A percentile compares a stretch with the other conserved stretches of the same genome.
phyloP scores from a whole-genome alignment of 2,113 vertebrate genomes.

The Cricetomys ansorgei region DNA sequence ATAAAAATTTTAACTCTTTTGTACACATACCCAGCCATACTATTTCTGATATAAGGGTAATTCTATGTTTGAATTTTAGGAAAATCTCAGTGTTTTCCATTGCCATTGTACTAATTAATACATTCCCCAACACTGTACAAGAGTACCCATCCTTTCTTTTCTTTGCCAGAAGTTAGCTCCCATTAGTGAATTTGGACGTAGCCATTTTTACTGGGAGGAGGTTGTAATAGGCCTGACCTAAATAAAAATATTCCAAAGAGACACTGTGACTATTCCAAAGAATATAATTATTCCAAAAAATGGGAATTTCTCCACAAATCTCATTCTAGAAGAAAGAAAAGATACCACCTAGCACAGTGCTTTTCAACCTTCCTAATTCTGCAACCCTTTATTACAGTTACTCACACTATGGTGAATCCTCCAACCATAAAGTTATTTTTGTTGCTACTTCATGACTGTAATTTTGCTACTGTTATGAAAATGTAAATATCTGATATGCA shows the following conservation, averaged over 20 bases:
- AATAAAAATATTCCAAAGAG: neutral
- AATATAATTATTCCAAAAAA: neutral
- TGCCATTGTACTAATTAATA: neutral
- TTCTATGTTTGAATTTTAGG: neutral
- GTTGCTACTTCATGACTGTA: too few relatives aligned
- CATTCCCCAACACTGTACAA: neutral
- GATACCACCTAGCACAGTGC: neutral
- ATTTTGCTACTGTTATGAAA: too few relatives aligned
- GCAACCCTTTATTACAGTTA: too few relatives aligned
- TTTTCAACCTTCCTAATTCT: too few relatives aligned
- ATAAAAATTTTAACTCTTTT: neutral
- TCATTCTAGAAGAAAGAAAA: neutral
- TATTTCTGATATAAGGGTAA: neutral
- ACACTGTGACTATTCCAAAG: neutral
- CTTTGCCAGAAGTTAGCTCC: neutral
- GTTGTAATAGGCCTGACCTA: neutral
- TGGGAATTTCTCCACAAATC: neutral
- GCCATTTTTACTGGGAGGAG: neutral
- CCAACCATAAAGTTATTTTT: too few relatives aligned
- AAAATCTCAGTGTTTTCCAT: neutral
- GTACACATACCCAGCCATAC: neutral
- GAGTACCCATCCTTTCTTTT: neutral
- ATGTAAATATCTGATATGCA: too few relatives aligned
- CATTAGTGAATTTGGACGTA: neutral
- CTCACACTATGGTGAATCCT: too few relatives aligned